These are phyloP conservation scores for Penaeus japonicus DNA, from an alignment of 1,140 invertebrate species.

Conservation along the genomic window DNA sequence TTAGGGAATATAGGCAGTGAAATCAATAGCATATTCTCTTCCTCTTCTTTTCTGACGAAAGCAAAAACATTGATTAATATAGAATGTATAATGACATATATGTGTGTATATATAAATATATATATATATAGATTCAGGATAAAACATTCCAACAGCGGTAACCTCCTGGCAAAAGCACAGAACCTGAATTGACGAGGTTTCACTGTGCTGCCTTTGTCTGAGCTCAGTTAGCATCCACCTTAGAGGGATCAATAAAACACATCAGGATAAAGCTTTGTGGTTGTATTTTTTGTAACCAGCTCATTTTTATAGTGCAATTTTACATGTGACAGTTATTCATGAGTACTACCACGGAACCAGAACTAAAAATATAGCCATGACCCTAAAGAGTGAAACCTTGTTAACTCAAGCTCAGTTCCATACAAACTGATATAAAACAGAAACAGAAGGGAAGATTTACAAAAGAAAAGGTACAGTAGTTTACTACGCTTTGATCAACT, in stretches of 20 bases:
- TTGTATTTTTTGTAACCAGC: constrained; percentile 57
- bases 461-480: constrained; percentile 54
- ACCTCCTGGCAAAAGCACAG: constrained; percentile 13
- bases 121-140: no score
- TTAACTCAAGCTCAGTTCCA: constrained; percentile 59
- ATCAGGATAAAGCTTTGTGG: constrained; percentile 56
- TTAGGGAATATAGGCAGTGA: no score
- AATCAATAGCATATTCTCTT: no score
- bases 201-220: constrained; percentile 35
- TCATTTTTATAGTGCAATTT: constrained; percentile 55
- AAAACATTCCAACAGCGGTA: no score
- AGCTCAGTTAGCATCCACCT: not conserved
- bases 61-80: no score
- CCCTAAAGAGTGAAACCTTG: constrained; percentile 59
- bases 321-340: constrained; percentile 51
- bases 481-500: constrained; percentile 58
- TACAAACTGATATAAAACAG: constrained; percentile 51
- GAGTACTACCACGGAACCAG: constrained; percentile 56
- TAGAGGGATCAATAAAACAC: constrained; percentile 50
- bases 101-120: no score
- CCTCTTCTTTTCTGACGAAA: no score
- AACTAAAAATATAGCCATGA: constrained; percentile 57
- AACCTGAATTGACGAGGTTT: constrained; percentile 55
- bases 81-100: no score
- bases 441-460: constrained; percentile 50